Base-by-base conservation (phyloP, 1,140 invertebrate genomes). In the Ips nitidus region DNA sequence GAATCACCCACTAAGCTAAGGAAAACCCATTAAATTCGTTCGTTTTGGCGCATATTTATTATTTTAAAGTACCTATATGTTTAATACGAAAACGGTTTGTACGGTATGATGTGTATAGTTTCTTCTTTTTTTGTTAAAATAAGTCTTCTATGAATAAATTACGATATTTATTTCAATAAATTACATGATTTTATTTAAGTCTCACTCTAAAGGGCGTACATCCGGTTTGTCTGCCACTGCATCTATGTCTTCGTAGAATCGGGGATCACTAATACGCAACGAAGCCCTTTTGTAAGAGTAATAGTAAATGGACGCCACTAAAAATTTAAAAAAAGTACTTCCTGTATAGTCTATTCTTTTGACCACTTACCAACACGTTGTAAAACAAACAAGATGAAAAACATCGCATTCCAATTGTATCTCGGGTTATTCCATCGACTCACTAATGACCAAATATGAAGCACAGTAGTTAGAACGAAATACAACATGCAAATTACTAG, bases 301-400 rank as follows among this genome's bases (percentile, higher is more conserved):
- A 79, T 91, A 92, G 79, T 91, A 91, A 59, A 89, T 83, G 8
- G 89, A 86, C 42, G 89, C 87, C 80, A 88, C 90, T 91, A 73
- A 52, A 83, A 81, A 66, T 71, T 52, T 6, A 69, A 55, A 22
- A 52, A 22, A 22, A 22, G 22, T 22, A 22, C 22, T 22, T 22
- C 22, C 22, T 22, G 22, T 22, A 22, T 22, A 22, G 22, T 22
- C 22, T 22, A 22, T 22, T 22, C 22, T 22, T 22, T 22, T 22
- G 22, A 22, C 22, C 22, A 6, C 83, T 80, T 82, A 90, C 86
- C 82, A 76, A 85, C 83, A 84, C 84, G 81, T 74, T 90, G 86
- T 52, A 87, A 73, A 41, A 84, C 83, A 74, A 84, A 86, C 71
- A 90, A 75, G 70, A 82, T 76, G 73, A 88, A 82, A 74, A 90